Base-by-base conservation (phyloP, 92 coral and sea anemone species). In the Phenganax stokvisi region DNA sequence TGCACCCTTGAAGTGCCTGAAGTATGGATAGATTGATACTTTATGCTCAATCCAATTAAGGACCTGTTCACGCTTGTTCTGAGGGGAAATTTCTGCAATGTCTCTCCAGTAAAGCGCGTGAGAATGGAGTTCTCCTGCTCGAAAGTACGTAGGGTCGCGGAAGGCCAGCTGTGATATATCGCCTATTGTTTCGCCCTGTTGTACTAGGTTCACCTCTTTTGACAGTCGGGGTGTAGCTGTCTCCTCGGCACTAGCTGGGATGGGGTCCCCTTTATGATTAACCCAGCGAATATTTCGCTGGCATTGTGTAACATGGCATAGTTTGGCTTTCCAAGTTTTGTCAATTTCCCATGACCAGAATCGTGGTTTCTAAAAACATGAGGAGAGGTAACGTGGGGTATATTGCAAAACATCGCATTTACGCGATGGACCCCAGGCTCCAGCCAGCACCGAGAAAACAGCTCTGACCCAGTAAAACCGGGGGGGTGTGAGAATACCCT, bases 41-140 rank as follows among this genome's bases (percentile, higher is more conserved):
- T 12, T 55, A 9, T 54, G 54, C 63, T 65, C 30, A 47, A 55
- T 17, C 71, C 85, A 54, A 31, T n/a, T n/a, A 74, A 81, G 81
- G 54, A 71, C 29, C 56, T 81, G 68, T 20, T 17, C 59, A 53
- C 68, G 80, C 28, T 28, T n/a, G 0, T 61, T 11, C 27, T 61
- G 55, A 56, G 69, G 85, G 16, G 29, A 28, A 7, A 61, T 0
- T 54, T 29, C 44, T 10, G 85, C 85, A 8, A 81, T 54, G 56
- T 20, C 17, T 27, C 54, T 51, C 85, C 68, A 70, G 63, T 17
- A 51, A 7, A 56, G 31, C 17, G 25, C 10, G n/a, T 70, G 58
- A 52, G 54, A 47, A 70, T 81, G 77, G 37, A 81, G 53, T 31
- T 81, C 85, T 11, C 84, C 64, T 7, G 84, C 78, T 37, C 84